Evolutionary conservation across 1,140 invertebrate species (phyloP), one percentile per base, ranked within the genome.

Genomic region (Conopomorpha cramerella): DNA sequence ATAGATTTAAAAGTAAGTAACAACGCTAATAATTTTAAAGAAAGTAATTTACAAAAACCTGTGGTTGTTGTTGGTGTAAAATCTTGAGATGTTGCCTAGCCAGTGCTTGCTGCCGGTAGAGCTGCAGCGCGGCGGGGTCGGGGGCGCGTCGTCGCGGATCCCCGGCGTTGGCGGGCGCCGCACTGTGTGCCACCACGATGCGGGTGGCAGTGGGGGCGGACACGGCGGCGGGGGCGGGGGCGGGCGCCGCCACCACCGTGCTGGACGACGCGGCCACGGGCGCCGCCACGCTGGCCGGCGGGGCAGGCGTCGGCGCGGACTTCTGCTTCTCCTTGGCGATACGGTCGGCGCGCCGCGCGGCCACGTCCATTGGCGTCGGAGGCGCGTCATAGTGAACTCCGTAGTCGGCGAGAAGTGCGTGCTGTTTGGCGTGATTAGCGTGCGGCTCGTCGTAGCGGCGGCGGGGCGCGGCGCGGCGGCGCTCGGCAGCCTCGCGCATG

Each of bases 321-420:
- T 79, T 74, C 39, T 80, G 54, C 49, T 95, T 95, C 47, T 94
- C 92, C 48, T 88, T 84, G 0, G 86, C 86, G 36, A 95, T 87
- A 39, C 92, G 79, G 51, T 96, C 94, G 2, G 90, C 91, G 47
- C 93, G 81, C 33, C 86, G 86, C 4, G 85, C 81, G 2, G 94
- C 94, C 18, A 97, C 89, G 46, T 93, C 88, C 46, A 89, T 84
- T 0, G 94, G 94, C 37, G 84, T 83, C 12, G 93, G 71, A 0
- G 94, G 94, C 42, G 81, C 82, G 46, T 98, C 95, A 52, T 95
- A 92, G 52, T 86, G 86, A 30, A 98, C 90, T 3, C 89, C 89
- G 60, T 84, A 87, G 30, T 96, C 93, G 16, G 84, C 81, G 41
- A 96, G 66, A 23, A 95, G 84, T 2, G 90, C 84, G 57, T 95